phyloP scores from a whole-genome alignment of 2,888 invertebrate genomes.

The Clistopyga incitator region DNA sequence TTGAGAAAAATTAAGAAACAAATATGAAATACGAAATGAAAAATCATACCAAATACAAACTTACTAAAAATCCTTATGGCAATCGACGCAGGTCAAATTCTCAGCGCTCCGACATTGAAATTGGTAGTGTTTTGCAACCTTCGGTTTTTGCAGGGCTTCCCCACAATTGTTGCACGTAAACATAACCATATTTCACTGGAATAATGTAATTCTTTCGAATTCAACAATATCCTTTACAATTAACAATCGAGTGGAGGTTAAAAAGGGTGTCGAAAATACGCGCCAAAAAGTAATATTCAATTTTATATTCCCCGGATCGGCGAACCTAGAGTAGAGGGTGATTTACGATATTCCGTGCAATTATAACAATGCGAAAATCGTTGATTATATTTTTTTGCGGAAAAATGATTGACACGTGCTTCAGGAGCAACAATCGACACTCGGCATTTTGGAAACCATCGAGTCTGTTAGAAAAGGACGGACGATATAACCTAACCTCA shows the following conservation, averaged over 20 bases:
- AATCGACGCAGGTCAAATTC: conserved; percentile 96
- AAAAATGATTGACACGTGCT: conserved; percentile 2
- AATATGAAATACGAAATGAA: too few species aligned
- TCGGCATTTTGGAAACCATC: background rate
- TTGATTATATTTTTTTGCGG: background rate
- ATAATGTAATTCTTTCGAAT: background rate
- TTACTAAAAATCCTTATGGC: conserved; percentile 94
- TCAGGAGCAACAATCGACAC: background rate
- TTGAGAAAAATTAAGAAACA: too few species aligned
- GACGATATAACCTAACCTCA: background rate
- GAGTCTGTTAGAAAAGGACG: background rate
- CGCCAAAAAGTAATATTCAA: background rate
- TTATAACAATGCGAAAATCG: background rate
- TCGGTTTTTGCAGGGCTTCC: conserved; percentile 95
- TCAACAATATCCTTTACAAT: background rate
- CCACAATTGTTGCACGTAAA: conserved; percentile 97
- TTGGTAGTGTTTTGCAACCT: conserved; percentile 95
- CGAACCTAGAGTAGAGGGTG: background rate
- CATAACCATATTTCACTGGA: conserved; percentile 91
- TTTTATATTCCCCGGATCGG: background rate
- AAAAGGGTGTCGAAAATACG: background rate
- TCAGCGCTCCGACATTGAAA: conserved; percentile 89
- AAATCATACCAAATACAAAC: too few species aligned
- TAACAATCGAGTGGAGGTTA: background rate
- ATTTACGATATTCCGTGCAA: background rate